Percentiles rank a stretch among this genome's conserved stretches.
These are phyloP conservation scores for Trichopria drosophilae DNA, from an alignment of 2,888 invertebrate species.

Conservation along the genomic window DNA sequence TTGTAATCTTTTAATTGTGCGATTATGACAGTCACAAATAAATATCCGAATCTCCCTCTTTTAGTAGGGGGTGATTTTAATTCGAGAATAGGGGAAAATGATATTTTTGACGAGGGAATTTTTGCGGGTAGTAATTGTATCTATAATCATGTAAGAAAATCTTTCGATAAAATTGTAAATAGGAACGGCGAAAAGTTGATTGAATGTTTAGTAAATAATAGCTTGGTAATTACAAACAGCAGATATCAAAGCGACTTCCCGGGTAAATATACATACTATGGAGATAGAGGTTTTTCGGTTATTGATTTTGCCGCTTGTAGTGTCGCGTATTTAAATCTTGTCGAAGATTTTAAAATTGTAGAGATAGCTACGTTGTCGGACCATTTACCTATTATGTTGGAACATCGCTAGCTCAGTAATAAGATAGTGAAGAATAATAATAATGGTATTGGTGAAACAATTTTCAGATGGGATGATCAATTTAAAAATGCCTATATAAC, in stretches of 20 bases:
- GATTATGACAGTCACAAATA: no score
- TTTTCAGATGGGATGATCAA: not conserved
- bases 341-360: no score
- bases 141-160: no score
- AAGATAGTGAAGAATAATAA: not conserved
- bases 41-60: not conserved
- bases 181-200: not conserved
- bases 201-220: slow-evolving; percentile 1
- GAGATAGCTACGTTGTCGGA: not conserved
- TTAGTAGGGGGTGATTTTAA: slow-evolving; percentile 2
- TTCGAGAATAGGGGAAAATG: not conserved
- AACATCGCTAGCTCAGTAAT: not conserved
- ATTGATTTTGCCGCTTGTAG: no score
- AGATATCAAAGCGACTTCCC: slow-evolving; percentile 4
- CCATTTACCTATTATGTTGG: slow-evolving; percentile 5
- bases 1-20: no score
- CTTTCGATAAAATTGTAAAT: no score
- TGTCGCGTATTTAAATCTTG: no score
- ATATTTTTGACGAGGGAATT: not conserved
- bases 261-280: no score
- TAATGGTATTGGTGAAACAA: no score
- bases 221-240: slow-evolving; percentile 4
- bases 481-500: not conserved
- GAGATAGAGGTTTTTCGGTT: slow-evolving; percentile 9
- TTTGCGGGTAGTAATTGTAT: no score